Percentiles rank a stretch among this genome's conserved stretches.
Conservation (phyloP, 92 coral and sea anemone genomes). For the Epizoanthus rinbou region DNA sequence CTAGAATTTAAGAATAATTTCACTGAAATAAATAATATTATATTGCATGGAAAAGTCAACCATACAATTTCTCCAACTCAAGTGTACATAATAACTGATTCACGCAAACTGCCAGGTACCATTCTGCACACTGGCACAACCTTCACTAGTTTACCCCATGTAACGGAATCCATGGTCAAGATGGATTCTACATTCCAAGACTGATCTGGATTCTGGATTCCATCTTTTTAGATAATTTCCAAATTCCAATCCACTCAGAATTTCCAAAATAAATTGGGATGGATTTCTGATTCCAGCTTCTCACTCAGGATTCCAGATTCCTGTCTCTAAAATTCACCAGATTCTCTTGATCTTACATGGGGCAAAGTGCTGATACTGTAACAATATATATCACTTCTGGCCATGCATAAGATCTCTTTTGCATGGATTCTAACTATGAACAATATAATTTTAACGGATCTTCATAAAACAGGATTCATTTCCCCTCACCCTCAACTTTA, state of each 20-base stretch:
- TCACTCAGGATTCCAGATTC: too few species aligned
- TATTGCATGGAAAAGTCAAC: background rate
- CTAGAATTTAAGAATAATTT: background rate
- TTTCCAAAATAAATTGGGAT: too few species aligned
- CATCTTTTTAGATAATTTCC: too few species aligned
- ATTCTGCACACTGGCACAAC: too few species aligned
- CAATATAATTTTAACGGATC: background rate
- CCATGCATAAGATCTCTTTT: background rate
- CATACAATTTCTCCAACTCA: background rate
- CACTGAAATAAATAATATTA: constrained; percentile 18
- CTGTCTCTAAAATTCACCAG: too few species aligned
- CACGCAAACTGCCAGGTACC: background rate
- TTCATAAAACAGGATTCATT: background rate
- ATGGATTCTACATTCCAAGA: too few species aligned
- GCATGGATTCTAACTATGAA: background rate
- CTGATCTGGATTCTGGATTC: too few species aligned
- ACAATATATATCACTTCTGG: background rate
- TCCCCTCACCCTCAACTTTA: constrained; percentile 56
- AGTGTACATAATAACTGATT: background rate
- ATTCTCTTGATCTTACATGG: too few species aligned
- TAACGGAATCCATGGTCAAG: too few species aligned
- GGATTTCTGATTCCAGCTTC: too few species aligned
- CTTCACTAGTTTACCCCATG: too few species aligned
- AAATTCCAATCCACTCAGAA: too few species aligned
- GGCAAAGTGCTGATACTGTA: background rate